Percentiles rank a stretch among this genome's conserved stretches.
phyloP scores from a whole-genome alignment of 2,113 vertebrate species.

The Chaenocephalus aceratus region DNA sequence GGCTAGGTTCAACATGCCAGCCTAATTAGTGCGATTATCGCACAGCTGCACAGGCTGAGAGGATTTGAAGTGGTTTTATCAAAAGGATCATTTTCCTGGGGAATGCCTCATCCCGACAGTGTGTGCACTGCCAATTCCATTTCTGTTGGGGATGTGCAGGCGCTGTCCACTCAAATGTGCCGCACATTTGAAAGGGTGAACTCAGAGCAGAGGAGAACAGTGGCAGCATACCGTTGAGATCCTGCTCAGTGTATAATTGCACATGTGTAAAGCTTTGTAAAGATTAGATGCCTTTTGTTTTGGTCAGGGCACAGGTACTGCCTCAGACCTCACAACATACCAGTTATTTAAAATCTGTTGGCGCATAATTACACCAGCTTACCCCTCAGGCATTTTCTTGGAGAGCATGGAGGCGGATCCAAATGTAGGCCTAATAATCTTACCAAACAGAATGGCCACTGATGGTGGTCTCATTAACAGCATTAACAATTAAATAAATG shows the following conservation, averaged over 20 bases:
- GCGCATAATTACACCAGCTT: slow-evolving; percentile 27
- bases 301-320: neutral
- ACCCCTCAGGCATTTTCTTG: slow-evolving; percentile 11
- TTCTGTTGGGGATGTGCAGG: slow-evolving; percentile 61
- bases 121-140: slow-evolving; percentile 84
- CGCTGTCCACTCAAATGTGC: slow-evolving; percentile 41
- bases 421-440: slow-evolving; percentile 31
- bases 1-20: slow-evolving; percentile 82
- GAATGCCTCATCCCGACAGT: slow-evolving; percentile 90
- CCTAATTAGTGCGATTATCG: slow-evolving; percentile 97
- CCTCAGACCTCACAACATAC: slow-evolving; percentile 25
- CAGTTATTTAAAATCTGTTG: slow-evolving; percentile 17
- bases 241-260: slow-evolving; percentile 17
- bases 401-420: slow-evolving; percentile 13
- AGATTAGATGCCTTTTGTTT: slow-evolving; percentile 24
- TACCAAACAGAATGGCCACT: slow-evolving; percentile 25
- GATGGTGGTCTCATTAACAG: slow-evolving; percentile 17
- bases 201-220: neutral
- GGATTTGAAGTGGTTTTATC: slow-evolving; percentile 90
- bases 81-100: slow-evolving; percentile 90
- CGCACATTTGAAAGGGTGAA: slow-evolving; percentile 33
- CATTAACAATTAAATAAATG: slow-evolving; percentile 17
- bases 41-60: slow-evolving; percentile 89
- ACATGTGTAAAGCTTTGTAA: slow-evolving; percentile 31
- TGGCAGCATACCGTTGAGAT: neutral